These are phyloP conservation scores for Channa striata DNA, from an alignment of 2,797 vertebrate species.

Conservation along the genomic window DNA sequence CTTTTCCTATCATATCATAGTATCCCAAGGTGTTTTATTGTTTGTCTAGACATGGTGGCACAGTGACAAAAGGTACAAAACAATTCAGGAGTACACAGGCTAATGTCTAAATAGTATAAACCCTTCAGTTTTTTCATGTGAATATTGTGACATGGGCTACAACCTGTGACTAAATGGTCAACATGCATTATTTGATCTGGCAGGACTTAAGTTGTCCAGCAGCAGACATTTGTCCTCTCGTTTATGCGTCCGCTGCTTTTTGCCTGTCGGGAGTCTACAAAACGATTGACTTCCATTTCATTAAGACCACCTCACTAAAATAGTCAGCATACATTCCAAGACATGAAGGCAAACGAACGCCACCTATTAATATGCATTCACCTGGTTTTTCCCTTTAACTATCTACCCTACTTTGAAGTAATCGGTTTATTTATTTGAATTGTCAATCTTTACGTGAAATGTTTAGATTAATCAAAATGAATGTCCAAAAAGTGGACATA, in stretches of 20 bases:
- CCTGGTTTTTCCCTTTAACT: neutral
- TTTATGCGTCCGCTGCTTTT: neutral
- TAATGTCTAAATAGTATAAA: too few relatives aligned
- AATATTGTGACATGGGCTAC: neutral
- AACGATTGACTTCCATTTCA: too few relatives aligned
- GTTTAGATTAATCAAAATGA: too few relatives aligned
- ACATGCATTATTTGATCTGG: neutral
- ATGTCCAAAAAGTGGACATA: conserved; percentile 18
- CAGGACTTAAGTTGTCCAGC: neutral
- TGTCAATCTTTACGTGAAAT: too few relatives aligned
- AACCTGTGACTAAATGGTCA: neutral
- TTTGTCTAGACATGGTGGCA: neutral
- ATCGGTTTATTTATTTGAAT: too few relatives aligned
- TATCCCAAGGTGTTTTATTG: neutral
- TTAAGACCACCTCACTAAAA: too few relatives aligned
- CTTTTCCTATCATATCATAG: neutral
- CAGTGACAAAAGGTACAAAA: neutral
- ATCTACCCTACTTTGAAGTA: neutral
- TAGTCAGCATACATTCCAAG: too few relatives aligned
- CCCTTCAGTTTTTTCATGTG: conserved; percentile 1
- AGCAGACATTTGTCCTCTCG: neutral
- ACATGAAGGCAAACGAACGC: too few relatives aligned
- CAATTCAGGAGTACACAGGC: neutral
- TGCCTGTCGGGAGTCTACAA: too few relatives aligned
- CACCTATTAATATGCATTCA: too few relatives aligned